Conservation (phyloP, 2,797 vertebrate genomes). For the Sphenodon punctatus region DNA sequence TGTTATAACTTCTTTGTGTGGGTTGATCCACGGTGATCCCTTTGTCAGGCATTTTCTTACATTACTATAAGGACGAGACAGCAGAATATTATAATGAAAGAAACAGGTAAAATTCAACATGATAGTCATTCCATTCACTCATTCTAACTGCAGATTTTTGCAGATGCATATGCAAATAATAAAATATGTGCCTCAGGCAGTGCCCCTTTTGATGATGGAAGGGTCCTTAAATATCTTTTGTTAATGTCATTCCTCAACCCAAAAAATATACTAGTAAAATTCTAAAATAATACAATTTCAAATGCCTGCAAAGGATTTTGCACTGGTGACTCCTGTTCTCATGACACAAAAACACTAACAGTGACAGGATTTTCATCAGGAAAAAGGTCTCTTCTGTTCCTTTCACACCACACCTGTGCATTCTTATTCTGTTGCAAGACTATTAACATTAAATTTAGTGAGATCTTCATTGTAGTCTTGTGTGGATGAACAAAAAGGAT, state of each 20-base stretch:
- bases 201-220: background rate
- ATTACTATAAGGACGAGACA: background rate
- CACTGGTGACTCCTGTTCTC: background rate
- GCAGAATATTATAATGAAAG: background rate
- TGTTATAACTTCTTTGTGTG: background rate
- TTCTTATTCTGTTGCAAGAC: background rate
- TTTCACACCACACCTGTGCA: background rate
- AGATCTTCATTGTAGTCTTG: background rate
- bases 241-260: background rate
- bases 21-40: background rate
- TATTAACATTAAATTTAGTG: background rate
- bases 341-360: background rate
- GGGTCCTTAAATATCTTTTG: background rate
- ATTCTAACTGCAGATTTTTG: too few species aligned
- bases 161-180: background rate
- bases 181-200: background rate
- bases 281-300: too few species aligned
- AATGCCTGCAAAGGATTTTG: too few species aligned
- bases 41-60: background rate
- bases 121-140: too few species aligned
- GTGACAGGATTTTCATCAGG: too few species aligned
- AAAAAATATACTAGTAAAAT: too few species aligned
- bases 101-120: background rate
- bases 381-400: background rate
- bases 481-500: background rate